Conservation (phyloP, 2,888 invertebrate genomes). For the Lasioglossum malachurum region DNA sequence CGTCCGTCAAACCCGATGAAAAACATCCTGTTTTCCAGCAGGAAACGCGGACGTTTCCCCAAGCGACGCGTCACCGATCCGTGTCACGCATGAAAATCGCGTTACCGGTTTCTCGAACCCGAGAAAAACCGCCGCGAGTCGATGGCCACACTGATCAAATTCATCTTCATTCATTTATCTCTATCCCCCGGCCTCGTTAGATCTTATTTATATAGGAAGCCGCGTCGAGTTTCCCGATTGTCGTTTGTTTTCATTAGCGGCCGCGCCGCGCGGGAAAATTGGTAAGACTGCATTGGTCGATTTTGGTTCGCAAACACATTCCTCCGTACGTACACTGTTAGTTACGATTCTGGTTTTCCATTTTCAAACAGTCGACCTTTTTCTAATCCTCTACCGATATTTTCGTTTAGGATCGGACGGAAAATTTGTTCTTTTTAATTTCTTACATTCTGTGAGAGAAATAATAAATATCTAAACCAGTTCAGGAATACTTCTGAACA, state of each 20-base stretch:
- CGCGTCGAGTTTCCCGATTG: neutral
- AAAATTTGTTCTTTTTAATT: neutral
- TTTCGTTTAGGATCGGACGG: neutral
- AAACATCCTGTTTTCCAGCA: conserved; percentile 57
- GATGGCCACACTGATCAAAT: neutral
- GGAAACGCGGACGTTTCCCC: neutral
- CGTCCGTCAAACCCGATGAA: conserved; percentile 57
- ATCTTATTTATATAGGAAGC: neutral
- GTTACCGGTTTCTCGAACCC: neutral
- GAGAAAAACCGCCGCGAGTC: neutral
- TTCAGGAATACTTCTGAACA: too few relatives aligned
- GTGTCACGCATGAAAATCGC: conserved; percentile 15
- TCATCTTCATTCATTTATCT: conserved; percentile 2
- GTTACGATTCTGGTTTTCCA: neutral
- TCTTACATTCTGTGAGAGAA: too few relatives aligned
- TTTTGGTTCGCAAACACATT: neutral
- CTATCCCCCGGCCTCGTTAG: conserved; percentile 10
- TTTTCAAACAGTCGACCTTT: neutral
- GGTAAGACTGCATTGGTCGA: neutral
- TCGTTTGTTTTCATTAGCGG: conserved; percentile 15
- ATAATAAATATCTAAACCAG: too few relatives aligned
- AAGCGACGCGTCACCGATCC: neutral
- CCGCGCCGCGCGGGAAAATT: neutral
- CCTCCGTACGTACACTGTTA: neutral
- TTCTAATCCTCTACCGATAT: neutral